These are phyloP conservation scores for Platerodrilus igneus DNA, from an alignment of 2,888 invertebrate genomes.

Conservation along the genomic window DNA sequence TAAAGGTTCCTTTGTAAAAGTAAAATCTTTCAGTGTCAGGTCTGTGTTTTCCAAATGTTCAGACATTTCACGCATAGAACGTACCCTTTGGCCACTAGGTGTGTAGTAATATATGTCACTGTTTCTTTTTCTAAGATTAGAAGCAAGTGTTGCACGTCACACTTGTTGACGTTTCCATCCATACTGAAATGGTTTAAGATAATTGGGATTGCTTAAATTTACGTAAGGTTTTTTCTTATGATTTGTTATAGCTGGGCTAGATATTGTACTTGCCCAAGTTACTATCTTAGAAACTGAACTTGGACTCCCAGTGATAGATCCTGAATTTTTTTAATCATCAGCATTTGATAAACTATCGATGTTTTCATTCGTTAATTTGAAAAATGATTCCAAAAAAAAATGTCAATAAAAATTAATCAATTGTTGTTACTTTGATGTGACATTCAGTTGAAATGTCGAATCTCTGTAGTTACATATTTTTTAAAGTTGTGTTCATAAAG, in stretches of 20 bases:
- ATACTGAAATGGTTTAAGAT: constrained; percentile 55
- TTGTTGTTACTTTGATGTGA: too few relatives aligned
- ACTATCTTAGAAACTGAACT: constrained; percentile 7
- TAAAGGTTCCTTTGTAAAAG: constrained; percentile 75
- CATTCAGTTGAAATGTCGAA: too few relatives aligned
- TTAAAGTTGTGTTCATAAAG: too few relatives aligned
- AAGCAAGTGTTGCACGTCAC: constrained; percentile 58
- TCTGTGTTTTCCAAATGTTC: constrained; percentile 50
- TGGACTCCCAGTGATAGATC: constrained; percentile 3
- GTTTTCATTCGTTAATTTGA: too few relatives aligned
- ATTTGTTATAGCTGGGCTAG: constrained; percentile 16
- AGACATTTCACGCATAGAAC: constrained; percentile 71
- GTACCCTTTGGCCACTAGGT: constrained; percentile 70
- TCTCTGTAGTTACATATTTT: too few relatives aligned
- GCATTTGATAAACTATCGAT: too few relatives aligned
- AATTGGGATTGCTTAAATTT: constrained; percentile 49
- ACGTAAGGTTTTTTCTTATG: constrained; percentile 37
- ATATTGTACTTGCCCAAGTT: constrained; percentile 8
- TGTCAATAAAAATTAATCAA: too few relatives aligned
- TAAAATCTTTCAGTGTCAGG: constrained; percentile 72
- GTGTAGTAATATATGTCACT: constrained; percentile 83
- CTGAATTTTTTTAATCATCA: too few relatives aligned
- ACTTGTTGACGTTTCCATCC: constrained; percentile 83
- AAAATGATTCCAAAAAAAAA: too few relatives aligned
- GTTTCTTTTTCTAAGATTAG: constrained; percentile 47